Conservation (phyloP, 2,888 invertebrate species). For the Ethmia dodecea region DNA sequence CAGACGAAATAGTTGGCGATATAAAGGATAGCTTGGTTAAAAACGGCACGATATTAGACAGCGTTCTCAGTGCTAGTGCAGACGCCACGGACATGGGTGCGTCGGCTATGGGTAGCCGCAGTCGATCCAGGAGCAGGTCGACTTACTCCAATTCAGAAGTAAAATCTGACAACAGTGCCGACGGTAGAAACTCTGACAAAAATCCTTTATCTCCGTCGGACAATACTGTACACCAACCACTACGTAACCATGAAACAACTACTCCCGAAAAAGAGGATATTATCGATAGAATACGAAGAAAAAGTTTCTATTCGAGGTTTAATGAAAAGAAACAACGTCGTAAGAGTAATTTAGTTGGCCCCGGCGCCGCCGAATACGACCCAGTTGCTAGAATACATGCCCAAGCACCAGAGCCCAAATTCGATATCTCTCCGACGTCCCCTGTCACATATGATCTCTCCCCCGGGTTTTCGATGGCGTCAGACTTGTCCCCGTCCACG, state of each 20-base stretch:
- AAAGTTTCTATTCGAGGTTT: conserved; percentile 93
- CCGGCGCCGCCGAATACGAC: conserved; percentile 77
- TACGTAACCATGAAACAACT: conserved; percentile 61
- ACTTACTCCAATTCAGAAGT: conserved; percentile 69
- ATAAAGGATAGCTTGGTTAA: conserved; percentile 46
- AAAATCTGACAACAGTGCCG: conserved; percentile 55
- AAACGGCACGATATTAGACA: conserved; percentile 40
- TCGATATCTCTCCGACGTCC: conserved; percentile 58
- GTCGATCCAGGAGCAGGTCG: conserved; percentile 63
- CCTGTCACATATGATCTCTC: conserved; percentile 58
- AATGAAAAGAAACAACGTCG: conserved; percentile 88
- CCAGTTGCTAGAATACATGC: conserved; percentile 65
- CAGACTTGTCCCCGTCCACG: conserved; percentile 61
- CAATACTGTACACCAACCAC: conserved; percentile 41
- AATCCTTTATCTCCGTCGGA: conserved; percentile 41
- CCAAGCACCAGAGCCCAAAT: conserved; percentile 45
- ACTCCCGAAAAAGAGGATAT: conserved; percentile 83
- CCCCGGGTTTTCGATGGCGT: conserved; percentile 55
- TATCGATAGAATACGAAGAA: conserved; percentile 90
- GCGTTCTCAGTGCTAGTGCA: conserved; percentile 30
- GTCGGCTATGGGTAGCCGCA: conserved; percentile 40
- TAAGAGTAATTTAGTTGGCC: conserved; percentile 82
- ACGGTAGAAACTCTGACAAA: conserved; percentile 40
- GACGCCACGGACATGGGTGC: conserved; percentile 33
- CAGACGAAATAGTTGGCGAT: conserved; percentile 50